Base-by-base conservation (phyloP, 2,888 invertebrate species). In the Macropis europaea region DNA sequence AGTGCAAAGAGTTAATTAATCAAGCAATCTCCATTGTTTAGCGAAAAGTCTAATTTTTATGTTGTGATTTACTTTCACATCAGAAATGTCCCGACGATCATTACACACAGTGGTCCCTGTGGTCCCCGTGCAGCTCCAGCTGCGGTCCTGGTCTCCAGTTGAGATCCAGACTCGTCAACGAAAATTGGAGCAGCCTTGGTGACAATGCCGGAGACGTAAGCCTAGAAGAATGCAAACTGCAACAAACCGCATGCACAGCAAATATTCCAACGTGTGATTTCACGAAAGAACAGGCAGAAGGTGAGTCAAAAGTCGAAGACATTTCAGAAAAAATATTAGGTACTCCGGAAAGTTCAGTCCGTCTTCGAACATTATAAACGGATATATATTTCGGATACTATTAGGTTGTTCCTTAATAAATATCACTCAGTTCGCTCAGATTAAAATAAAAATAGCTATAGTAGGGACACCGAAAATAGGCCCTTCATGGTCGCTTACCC, bases 81-180 rank as follows among this genome's bases (percentile, higher is more conserved):
- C 3, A 91, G 90, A 87, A 86, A 38, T 90, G 90, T 69, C 90
- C 91, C 0, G 73, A 78, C 40, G 92, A 93, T 52, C 90, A 90
- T 13, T 92, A 92, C 62, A 91, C 91, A 0, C 88, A 90, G 15
- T 98, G 98, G 98, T 94, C 96, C 69, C 94, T 95, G 79, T 98
- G 97, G 97, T 95, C 96, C 60, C 95, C 97, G 0, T 98, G 98
- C 90, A 95, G 95, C 36, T 95, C 95, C 0, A 94, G 95, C 7
- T 98, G 98, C 88, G 98, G 97, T 0, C 93, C 93, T 82, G 98
- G 98, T 2, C 93, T 94, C 2, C 91, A 92, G 56, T 88, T 93
- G 63, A 93, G 97, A 64, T 95, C 95, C 15, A 73, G 84, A 7
- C 91, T 96, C 1, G 50, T 79, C 13, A 54, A 82, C 9, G 74